A percentile compares a stretch with the other conserved stretches of the same genome.
These are phyloP conservation scores for Seira ritae DNA, from an alignment of 2,888 invertebrate species.

Conservation along the genomic window DNA sequence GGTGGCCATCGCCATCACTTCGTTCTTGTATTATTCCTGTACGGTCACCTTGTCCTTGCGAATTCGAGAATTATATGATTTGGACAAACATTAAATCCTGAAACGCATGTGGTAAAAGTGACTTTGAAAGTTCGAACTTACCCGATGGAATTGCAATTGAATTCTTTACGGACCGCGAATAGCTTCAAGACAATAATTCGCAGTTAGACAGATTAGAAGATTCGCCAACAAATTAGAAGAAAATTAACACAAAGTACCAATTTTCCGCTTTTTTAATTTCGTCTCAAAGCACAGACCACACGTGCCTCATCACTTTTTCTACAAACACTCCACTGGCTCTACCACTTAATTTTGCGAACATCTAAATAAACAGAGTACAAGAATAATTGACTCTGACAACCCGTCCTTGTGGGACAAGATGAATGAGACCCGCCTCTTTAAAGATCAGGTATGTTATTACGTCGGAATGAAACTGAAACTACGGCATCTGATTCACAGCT, in stretches of 20 bases:
- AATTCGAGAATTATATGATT: conserved; percentile 20
- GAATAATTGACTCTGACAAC: background rate
- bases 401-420: conserved; percentile 4
- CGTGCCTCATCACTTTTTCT: background rate
- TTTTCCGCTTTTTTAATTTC: background rate
- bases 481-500: background rate
- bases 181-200: too few species aligned
- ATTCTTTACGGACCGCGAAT: background rate
- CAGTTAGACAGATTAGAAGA: too few species aligned
- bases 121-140: background rate
- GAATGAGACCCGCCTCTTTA: conserved; percentile 11
- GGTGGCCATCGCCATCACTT: conserved; percentile 13
- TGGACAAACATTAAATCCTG: background rate
- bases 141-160: background rate
- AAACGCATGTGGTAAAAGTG: too few species aligned
- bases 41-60: conserved; percentile 51
- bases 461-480: too few species aligned
- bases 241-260: background rate
- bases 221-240: too few species aligned
- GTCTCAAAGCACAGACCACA: background rate
- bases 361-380: background rate
- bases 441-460: background rate
- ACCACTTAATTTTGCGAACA: background rate
- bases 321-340: background rate
- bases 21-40: background rate